phyloP scores from a whole-genome alignment of 2,888 invertebrate genomes.

The Rosalia funebris region DNA sequence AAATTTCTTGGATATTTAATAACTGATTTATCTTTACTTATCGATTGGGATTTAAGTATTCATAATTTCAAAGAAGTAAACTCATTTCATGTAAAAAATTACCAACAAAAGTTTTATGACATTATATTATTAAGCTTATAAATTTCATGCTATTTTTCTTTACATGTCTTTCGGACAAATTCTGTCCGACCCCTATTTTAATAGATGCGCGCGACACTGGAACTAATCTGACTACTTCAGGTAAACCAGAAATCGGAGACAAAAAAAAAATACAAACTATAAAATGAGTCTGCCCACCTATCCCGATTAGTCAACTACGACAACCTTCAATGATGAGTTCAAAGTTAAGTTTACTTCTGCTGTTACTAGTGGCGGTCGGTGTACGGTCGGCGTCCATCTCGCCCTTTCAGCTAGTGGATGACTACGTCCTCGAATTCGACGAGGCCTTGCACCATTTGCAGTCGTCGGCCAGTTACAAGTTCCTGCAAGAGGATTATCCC shows the following conservation, averaged over 20 bases:
- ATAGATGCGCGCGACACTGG: constrained; percentile 6
- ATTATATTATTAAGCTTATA: too few species aligned
- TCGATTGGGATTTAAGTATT: too few species aligned
- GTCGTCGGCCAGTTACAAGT: constrained; percentile 23
- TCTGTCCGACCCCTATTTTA: too few species aligned
- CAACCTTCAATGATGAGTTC: constrained; percentile 8
- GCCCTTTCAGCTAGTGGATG: constrained; percentile 56
- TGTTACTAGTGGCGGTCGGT: neutral
- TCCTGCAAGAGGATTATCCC: neutral
- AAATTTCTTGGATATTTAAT: too few species aligned
- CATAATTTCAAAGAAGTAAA: too few species aligned
- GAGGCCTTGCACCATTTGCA: constrained; percentile 49
- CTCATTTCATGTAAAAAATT: too few species aligned
- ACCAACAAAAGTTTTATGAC: too few species aligned
- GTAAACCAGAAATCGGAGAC: neutral
- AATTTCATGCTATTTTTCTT: too few species aligned
- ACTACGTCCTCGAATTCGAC: constrained; percentile 53
- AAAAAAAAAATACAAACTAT: constrained; percentile 4
- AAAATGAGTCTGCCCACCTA: neutral
- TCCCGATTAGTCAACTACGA: constrained; percentile 1
- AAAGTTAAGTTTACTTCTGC: constrained; percentile 5
- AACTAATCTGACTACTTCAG: neutral
- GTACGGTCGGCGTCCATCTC: constrained; percentile 32
- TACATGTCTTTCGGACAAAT: too few species aligned
- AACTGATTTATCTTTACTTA: too few species aligned